Evolutionary conservation across 2,888 invertebrate genomes (phyloP).

Genomic region (Eupeodes latifasciatus): DNA sequence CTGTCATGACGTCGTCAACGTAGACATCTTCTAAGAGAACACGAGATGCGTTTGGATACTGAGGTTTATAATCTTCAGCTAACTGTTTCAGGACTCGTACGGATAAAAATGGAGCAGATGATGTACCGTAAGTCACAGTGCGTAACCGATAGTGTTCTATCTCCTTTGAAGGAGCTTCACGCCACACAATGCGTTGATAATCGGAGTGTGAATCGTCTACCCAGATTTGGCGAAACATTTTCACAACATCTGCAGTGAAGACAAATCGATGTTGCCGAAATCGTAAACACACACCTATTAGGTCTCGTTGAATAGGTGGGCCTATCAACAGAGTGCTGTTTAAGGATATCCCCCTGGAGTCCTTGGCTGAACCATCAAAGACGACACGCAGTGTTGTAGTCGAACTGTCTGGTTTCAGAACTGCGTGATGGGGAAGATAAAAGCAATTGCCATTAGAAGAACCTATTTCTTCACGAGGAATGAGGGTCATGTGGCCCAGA

Average conservation of each 20-base stretch:
- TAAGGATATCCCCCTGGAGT: constrained; percentile 44
- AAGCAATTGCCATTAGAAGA: constrained; percentile 24
- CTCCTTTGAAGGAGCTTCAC: constrained; percentile 20
- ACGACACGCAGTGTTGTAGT: constrained; percentile 2
- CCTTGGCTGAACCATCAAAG: constrained; percentile 61
- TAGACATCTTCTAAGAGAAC: too few relatives aligned
- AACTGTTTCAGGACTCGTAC: too few relatives aligned
- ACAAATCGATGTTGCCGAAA: constrained; percentile 67
- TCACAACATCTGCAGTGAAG: background rate
- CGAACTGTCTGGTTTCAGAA: constrained; percentile 64
- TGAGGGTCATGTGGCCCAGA: constrained; percentile 38
- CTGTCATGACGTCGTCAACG: background rate
- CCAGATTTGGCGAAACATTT: background rate
- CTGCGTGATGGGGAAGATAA: constrained; percentile 72
- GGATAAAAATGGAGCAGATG: too few relatives aligned
- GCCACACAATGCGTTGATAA: constrained; percentile 54
- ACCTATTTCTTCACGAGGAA: constrained; percentile 20
- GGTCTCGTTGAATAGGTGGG: constrained; percentile 48
- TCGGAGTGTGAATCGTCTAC: constrained; percentile 21
- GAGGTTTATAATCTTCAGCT: too few relatives aligned
- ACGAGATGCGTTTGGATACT: too few relatives aligned
- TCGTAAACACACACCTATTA: constrained; percentile 63
- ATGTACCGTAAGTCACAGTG: constrained; percentile 12
- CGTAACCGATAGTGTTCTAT: constrained; percentile 42
- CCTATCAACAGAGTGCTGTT: constrained; percentile 38